These are phyloP conservation scores for Meda fulgida DNA, from an alignment of 2,797 vertebrate genomes.

Conservation along the genomic window DNA sequence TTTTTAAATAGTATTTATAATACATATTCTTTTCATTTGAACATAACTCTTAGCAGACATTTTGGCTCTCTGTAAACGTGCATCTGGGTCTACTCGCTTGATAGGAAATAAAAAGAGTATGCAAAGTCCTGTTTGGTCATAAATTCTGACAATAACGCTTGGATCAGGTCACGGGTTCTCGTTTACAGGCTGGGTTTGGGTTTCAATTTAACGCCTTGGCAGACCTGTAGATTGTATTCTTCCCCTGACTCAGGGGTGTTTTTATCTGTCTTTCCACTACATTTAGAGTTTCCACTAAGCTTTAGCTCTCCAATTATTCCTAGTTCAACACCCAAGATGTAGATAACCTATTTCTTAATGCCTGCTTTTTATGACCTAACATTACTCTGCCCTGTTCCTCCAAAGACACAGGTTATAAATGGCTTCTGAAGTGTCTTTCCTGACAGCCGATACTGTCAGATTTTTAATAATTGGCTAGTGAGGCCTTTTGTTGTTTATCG, in stretches of 20 bases:
- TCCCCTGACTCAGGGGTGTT: constrained; percentile 1
- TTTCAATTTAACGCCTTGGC: background rate
- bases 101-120: background rate
- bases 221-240: constrained; percentile 29
- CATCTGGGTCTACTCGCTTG: background rate
- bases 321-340: constrained; percentile 38
- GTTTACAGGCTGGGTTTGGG: background rate
- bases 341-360: constrained; percentile 33
- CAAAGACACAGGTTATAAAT: constrained; percentile 25
- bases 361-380: constrained; percentile 13
- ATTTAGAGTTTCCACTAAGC: constrained; percentile 36
- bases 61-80: background rate
- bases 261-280: constrained; percentile 29
- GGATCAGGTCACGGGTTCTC: background rate
- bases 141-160: background rate
- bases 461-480: constrained; percentile 31
- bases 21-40: background rate
- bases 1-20: background rate
- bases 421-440: constrained; percentile 5
- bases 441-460: background rate
- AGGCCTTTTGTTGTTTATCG: constrained; percentile 6
- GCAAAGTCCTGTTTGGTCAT: background rate
- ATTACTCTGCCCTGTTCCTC: constrained; percentile 10
- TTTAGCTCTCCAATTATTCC: constrained; percentile 36
- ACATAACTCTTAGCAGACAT: background rate